Conservation (phyloP, 2,888 invertebrate genomes). For the Drosophila austrosaltans region DNA sequence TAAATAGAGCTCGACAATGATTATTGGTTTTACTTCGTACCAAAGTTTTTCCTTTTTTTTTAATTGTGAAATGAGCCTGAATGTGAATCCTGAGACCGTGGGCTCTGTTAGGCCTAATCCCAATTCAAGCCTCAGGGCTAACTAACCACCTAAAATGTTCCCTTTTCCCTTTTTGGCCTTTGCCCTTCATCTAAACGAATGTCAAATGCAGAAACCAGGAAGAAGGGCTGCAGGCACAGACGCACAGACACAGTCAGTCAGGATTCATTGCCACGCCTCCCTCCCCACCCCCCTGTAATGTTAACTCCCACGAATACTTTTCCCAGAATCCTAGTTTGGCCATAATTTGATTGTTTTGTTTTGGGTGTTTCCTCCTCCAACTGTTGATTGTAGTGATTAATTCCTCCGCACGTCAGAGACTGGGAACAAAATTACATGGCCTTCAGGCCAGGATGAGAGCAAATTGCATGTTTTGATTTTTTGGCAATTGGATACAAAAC, state of each 20-base stretch:
- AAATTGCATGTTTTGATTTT: slow-evolving; percentile 75
- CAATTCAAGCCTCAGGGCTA: slow-evolving; percentile 30
- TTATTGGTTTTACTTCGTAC: slow-evolving; percentile 46
- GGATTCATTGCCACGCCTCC: slow-evolving; percentile 55
- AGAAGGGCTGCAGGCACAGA: slow-evolving; percentile 24
- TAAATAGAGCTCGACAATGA: slow-evolving; percentile 44
- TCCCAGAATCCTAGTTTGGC: slow-evolving; percentile 35
- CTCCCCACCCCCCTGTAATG: not conserved
- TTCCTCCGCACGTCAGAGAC: slow-evolving; percentile 24
- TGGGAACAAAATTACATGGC: slow-evolving; percentile 48
- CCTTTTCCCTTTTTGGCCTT: slow-evolving; percentile 13
- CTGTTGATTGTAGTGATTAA: slow-evolving; percentile 81
- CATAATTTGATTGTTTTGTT: slow-evolving; percentile 76
- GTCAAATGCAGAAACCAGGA: slow-evolving; percentile 62
- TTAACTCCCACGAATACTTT: slow-evolving; percentile 55
- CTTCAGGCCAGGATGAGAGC: slow-evolving; percentile 42
- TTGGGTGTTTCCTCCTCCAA: slow-evolving; percentile 24
- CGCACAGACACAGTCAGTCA: slow-evolving; percentile 12
- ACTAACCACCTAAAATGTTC: slow-evolving; percentile 4
- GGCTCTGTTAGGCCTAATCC: slow-evolving; percentile 53
- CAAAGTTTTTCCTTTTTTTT: slow-evolving; percentile 34
- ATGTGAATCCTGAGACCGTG: slow-evolving; percentile 22
- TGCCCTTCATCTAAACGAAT: slow-evolving; percentile 34
- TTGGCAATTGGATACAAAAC: slow-evolving; percentile 25
- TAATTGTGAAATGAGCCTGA: slow-evolving; percentile 70